Base-by-base conservation (phyloP, 2,888 invertebrate genomes). In the Stenchaetothrips biformis region DNA sequence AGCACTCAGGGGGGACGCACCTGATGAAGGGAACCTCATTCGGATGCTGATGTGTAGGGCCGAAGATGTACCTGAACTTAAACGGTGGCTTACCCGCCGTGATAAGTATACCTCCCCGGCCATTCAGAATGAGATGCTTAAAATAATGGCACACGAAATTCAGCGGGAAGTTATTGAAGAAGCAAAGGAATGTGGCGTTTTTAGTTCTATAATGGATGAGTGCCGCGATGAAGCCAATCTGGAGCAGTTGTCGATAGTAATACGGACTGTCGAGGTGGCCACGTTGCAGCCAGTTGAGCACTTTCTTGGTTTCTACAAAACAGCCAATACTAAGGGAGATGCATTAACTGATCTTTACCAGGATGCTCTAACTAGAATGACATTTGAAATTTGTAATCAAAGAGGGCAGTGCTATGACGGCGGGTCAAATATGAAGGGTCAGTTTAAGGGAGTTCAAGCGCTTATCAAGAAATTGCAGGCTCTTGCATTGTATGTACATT, bases 401-500 rank as follows among this genome's bases (percentile, higher is more conserved):
- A n/a, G 47, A 37, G 80, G 80, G 16, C 81, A 82, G 53, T 80
- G 81, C 21, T 82, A 81, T 79, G 81, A 81, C 18, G 80, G 81
- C 47, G 80, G 74, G n/a, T 48, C 77, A 0, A 80, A 78, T 37
- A 82, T 80, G 80, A 78, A 74, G 48, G 81, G 81, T 1, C 27
- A 81, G 53, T 81, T 81, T 48, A 80, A 79, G n/a, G 82, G 81
- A n/a, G 80, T 80, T 0, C 81, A 82, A 79, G 79, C 77, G 21
- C 48, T 78, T 37, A 74, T 81, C 53, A 80, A 77, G 59, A 59
- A 81, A n/a, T 79, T 80, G 62, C 67, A 81, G 59, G 81, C 80
- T n/a, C 80, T 53, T n/a, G 81, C 82, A 25, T 49, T 81, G 59
- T 81, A 81, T 80, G 79, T 79, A 18, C 81, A 81, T 74, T 82